Evolutionary conservation across 2,113 vertebrate genomes (phyloP).

Genomic region (Psittacula cyanocephala): DNA sequence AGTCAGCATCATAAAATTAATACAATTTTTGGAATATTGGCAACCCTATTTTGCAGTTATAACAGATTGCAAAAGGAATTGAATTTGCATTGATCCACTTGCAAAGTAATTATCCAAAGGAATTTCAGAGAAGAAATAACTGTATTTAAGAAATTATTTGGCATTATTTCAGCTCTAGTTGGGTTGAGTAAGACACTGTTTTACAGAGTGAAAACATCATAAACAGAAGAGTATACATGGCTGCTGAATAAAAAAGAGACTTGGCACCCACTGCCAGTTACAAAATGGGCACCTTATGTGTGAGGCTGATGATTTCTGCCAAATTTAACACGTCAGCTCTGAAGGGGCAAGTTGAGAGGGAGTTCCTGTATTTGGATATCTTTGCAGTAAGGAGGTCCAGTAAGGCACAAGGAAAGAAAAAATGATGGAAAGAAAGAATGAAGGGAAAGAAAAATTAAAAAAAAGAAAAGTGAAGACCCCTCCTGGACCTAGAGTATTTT

Average conservation of each 20-base stretch:
- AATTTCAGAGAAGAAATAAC: slow-evolving; percentile 12
- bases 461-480: not conserved
- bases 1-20: not conserved
- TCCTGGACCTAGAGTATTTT: not conserved
- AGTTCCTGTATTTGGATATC: slow-evolving; percentile 27
- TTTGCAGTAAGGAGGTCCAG: not conserved
- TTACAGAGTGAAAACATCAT: not conserved
- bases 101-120: not conserved
- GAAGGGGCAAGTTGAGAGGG: slow-evolving; percentile 12
- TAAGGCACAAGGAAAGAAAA: not conserved
- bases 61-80: not conserved
- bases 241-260: not conserved
- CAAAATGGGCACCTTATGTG: slow-evolving; percentile 23
- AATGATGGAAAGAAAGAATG: not conserved
- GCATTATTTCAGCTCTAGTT: slow-evolving; percentile 7
- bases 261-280: not conserved
- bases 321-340: not conserved
- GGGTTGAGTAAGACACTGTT: not conserved
- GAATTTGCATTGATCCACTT: not conserved
- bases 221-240: not conserved
- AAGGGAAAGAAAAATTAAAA: no score
- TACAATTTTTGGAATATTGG: not conserved
- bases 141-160: slow-evolving; percentile 11
- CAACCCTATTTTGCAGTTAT: not conserved
- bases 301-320: slow-evolving; percentile 15